Percentiles rank a stretch among this genome's conserved stretches.
Conservation (phyloP, 2,888 invertebrate genomes). For the Cheiracanthium punctorium region DNA sequence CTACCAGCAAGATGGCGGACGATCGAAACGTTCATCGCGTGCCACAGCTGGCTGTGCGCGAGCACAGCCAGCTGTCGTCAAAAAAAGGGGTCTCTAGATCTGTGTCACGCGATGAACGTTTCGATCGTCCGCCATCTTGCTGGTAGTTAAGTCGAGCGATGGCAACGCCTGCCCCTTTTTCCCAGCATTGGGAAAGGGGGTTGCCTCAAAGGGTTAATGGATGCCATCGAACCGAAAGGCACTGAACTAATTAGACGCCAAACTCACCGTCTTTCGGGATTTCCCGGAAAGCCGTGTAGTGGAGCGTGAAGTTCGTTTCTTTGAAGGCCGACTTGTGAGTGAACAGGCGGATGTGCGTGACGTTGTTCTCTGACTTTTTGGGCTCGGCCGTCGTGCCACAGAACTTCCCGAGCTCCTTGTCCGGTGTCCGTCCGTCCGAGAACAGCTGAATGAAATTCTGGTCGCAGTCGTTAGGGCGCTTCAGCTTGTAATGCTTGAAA, state of each 20-base stretch:
- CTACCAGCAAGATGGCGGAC: too few relatives aligned
- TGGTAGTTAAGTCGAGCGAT: too few relatives aligned
- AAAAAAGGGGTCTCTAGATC: too few relatives aligned
- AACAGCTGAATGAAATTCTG: slow-evolving; percentile 86
- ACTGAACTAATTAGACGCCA: neutral
- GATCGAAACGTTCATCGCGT: too few relatives aligned
- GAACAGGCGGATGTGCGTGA: slow-evolving; percentile 85
- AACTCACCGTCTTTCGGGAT: slow-evolving; percentile 77
- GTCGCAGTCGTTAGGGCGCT: slow-evolving; percentile 86
- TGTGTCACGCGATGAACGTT: too few relatives aligned
- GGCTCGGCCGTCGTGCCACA: slow-evolving; percentile 91
- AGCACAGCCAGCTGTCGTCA: too few relatives aligned
- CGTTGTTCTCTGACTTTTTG: slow-evolving; percentile 82
- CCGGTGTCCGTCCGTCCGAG: slow-evolving; percentile 80
- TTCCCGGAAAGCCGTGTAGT: slow-evolving; percentile 85
- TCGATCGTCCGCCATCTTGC: too few relatives aligned
- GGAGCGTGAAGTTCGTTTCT: slow-evolving; percentile 82
- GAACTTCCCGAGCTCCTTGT: slow-evolving; percentile 77
- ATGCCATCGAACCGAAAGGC: too few relatives aligned
- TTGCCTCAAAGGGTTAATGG: too few relatives aligned
- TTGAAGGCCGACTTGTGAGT: slow-evolving; percentile 81
- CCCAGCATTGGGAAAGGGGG: too few relatives aligned
- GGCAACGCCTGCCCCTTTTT: too few relatives aligned
- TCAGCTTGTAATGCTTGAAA: slow-evolving; percentile 82
- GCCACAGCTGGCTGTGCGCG: too few relatives aligned